A percentile compares a stretch with the other conserved stretches of the same genome.
Conservation (phyloP, 2,113 vertebrate species). For the Catharus minimus region DNA sequence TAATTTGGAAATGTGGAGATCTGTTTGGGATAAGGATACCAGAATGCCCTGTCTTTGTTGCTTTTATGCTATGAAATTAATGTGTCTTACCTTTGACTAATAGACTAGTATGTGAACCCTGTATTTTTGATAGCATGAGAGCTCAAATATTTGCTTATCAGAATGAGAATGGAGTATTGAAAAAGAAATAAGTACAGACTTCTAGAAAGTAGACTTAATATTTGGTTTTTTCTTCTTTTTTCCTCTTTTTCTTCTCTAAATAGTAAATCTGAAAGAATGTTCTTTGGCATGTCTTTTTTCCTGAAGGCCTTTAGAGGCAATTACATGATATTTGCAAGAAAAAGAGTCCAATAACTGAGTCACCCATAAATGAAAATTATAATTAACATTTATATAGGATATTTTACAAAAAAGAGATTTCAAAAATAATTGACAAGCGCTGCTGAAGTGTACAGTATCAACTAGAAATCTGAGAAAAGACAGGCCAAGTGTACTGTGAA, state of each 20-base stretch:
- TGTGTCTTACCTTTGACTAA: neutral
- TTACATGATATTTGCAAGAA: constrained; percentile 3
- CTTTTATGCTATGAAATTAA: neutral
- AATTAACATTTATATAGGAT: neutral
- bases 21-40: neutral
- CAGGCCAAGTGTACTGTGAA: neutral
- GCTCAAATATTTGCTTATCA: neutral
- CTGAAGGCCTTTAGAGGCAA: constrained; percentile 17
- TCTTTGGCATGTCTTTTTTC: constrained; percentile 31
- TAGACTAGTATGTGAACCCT: rapidly evolving
- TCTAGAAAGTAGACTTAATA: neutral
- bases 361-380: neutral
- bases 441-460: neutral
- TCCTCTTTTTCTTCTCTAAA: neutral
- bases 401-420: neutral
- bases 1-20: neutral
- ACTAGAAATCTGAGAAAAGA: neutral
- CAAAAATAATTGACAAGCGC: neutral
- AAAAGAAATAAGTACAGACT: neutral
- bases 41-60: neutral
- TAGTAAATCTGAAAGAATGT: constrained; percentile 10
- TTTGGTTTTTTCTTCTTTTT: neutral
- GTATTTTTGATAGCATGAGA: neutral
- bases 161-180: neutral
- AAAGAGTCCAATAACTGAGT: constrained; percentile 20